Evolutionary conservation across 2,797 vertebrate genomes (phyloP).

Genomic region (Onychomys leucogaster): DNA sequence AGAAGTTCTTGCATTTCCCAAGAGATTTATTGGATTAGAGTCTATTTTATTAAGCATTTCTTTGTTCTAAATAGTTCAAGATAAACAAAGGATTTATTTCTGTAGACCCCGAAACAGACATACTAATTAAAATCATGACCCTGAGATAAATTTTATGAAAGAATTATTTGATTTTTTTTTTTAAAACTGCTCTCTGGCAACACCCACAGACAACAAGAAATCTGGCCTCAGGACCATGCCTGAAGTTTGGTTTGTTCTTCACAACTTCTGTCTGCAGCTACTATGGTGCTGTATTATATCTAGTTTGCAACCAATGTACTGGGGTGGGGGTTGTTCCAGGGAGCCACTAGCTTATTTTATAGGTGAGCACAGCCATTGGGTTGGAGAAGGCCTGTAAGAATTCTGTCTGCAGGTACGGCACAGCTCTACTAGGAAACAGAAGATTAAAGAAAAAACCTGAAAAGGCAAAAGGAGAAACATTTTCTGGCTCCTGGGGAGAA

Average conservation of each 20-base stretch:
- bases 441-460: constrained; percentile 44
- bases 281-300: background rate
- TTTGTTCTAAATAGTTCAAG: background rate
- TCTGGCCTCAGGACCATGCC: background rate
- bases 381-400: background rate
- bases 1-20: background rate
- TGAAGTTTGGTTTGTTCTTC: background rate
- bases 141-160: background rate
- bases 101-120: background rate
- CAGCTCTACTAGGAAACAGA: constrained; percentile 44
- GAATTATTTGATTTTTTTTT: background rate
- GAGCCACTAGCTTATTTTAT: background rate
- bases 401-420: background rate
- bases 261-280: background rate
- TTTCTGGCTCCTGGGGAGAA: constrained; percentile 69
- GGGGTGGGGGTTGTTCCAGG: background rate
- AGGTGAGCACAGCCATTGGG: background rate
- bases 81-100: background rate
- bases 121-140: background rate
- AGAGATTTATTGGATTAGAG: background rate
- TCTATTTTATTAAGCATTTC: constrained; percentile 24
- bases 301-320: background rate
- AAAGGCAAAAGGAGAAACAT: constrained; percentile 65
- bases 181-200: background rate
- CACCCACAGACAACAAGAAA: background rate